Percentiles rank a stretch among this genome's conserved stretches.
Conservation (phyloP, 2,888 invertebrate genomes). For the Metellina segmentata region DNA sequence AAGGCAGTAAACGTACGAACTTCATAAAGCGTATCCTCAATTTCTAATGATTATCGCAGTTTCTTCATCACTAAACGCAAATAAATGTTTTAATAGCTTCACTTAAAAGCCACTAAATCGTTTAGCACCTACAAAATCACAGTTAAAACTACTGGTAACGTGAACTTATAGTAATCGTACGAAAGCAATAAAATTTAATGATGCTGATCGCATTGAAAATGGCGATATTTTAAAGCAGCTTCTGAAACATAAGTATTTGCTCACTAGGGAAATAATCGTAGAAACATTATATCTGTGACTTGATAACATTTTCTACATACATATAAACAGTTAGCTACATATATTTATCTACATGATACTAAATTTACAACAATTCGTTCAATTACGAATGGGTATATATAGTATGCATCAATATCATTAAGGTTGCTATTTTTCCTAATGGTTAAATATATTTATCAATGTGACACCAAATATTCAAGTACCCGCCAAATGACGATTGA, state of each 20-base stretch:
- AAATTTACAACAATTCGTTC: too few relatives aligned
- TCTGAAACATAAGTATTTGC: not conserved
- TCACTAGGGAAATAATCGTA: not conserved
- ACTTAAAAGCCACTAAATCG: not conserved
- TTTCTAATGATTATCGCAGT: not conserved
- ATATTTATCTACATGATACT: too few relatives aligned
- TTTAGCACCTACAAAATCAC: not conserved
- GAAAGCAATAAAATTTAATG: not conserved
- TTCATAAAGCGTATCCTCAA: not conserved
- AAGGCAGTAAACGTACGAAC: not conserved
- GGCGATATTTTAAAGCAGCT: not conserved
- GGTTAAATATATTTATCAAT: too few relatives aligned
- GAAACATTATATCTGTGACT: too few relatives aligned
- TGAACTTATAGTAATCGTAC: not conserved
- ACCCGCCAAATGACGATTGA: too few relatives aligned
- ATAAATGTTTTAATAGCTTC: conserved; percentile 11
- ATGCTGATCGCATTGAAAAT: not conserved
- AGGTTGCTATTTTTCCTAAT: too few relatives aligned
- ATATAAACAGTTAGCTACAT: too few relatives aligned
- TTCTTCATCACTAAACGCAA: not conserved
- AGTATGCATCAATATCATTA: too few relatives aligned
- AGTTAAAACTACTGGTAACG: not conserved
- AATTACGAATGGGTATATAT: too few relatives aligned
- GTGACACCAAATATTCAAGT: too few relatives aligned
- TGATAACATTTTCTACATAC: too few relatives aligned